Percentiles rank a stretch among this genome's conserved stretches.
These are phyloP conservation scores for Micronycteris hirsuta DNA, from an alignment of 2,113 vertebrate genomes.

Conservation along the genomic window DNA sequence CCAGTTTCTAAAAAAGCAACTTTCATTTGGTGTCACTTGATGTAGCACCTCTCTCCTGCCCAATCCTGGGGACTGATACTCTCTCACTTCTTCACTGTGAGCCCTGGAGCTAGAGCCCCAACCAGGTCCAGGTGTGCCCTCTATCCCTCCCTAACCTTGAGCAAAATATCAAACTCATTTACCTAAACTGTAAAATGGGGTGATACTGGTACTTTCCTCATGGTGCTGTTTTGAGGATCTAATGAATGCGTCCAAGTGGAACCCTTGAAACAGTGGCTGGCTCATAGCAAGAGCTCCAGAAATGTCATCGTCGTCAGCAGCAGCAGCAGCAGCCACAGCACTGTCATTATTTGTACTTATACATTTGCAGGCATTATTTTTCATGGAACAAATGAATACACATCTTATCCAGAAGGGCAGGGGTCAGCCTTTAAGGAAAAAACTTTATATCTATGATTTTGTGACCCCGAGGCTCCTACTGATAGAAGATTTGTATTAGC, in stretches of 20 bases:
- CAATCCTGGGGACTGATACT: not conserved
- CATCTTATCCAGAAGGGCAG: constrained; percentile 36
- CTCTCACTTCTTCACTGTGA: not conserved
- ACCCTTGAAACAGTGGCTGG: not conserved
- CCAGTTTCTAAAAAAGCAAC: not conserved
- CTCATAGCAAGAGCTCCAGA: not conserved
- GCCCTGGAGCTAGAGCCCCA: not conserved
- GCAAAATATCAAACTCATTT: not conserved
- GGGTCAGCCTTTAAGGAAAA: constrained; percentile 39
- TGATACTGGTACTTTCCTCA: not conserved
- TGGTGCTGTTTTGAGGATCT: not conserved
- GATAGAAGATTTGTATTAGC: constrained; percentile 68
- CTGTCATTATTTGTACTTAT: not conserved
- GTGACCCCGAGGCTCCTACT: constrained; percentile 53
- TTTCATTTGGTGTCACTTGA: not conserved
- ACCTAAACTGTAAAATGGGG: not conserved
- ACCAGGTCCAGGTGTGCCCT: not conserved
- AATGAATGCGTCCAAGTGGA: not conserved
- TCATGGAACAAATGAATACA: not conserved
- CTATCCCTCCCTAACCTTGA: not conserved
- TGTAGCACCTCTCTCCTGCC: not conserved
- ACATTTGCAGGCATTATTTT: not conserved
- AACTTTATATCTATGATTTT: constrained; percentile 47
- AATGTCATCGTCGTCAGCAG: not conserved
- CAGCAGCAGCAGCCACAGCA: not conserved